phyloP scores from a whole-genome alignment of 2,113 vertebrate species.

The Thamnaconus septentrionalis region DNA sequence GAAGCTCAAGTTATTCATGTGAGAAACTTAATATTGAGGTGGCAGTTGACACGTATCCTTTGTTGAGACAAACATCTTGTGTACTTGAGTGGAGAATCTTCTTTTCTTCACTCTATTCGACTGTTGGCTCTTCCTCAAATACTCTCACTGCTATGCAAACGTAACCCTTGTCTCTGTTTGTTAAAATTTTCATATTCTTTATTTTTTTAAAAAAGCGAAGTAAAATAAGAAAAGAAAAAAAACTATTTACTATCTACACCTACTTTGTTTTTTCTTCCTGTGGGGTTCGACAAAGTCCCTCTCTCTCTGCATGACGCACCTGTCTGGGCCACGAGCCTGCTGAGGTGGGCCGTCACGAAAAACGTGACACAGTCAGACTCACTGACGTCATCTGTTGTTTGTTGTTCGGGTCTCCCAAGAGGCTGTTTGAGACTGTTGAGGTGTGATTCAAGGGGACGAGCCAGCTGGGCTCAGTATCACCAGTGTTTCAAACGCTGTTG shows the following conservation, averaged over 20 bases:
- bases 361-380: constrained; percentile 28
- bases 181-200: too few relatives aligned
- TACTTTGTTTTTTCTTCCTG: constrained; percentile 21
- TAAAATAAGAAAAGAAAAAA: too few relatives aligned
- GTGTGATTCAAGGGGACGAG: not conserved
- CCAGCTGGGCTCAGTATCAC: constrained; percentile 5
- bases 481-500: constrained; percentile 30
- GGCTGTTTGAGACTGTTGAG: not conserved
- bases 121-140: constrained; percentile 2
- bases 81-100: constrained; percentile 1
- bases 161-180: too few relatives aligned
- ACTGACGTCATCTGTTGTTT: constrained; percentile 30
- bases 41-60: not conserved
- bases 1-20: constrained; percentile 18
- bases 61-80: not conserved
- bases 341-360: constrained; percentile 25
- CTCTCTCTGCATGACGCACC: constrained; percentile 8
- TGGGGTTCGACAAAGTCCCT: constrained; percentile 11
- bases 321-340: not conserved
- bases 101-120: constrained; percentile 19
- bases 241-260: not conserved
- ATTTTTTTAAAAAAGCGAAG: too few relatives aligned
- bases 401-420: constrained; percentile 35
- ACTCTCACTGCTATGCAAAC: too few relatives aligned
- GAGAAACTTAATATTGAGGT: constrained; percentile 11